Evolutionary conservation across 2,888 invertebrate genomes (phyloP).

Genomic region (Patella ulyssiponensis): DNA sequence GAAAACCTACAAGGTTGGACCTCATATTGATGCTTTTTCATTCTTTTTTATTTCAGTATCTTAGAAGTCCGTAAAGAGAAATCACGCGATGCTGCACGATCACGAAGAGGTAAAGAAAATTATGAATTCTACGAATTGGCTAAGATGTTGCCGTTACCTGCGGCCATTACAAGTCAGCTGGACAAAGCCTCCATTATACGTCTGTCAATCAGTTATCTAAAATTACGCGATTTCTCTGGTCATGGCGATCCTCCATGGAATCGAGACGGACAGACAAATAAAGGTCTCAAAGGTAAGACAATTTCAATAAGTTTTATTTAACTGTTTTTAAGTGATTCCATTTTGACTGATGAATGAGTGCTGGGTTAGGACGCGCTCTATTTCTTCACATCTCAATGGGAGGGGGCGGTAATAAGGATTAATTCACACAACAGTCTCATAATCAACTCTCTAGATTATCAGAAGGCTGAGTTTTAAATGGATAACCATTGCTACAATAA

Average conservation of each 20-base stretch:
- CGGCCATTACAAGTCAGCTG: slow-evolving; percentile 94
- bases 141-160: slow-evolving; percentile 92
- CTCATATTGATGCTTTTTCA: neutral
- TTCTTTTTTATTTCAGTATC: slow-evolving; percentile 57
- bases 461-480: no score
- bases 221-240: slow-evolving; percentile 95
- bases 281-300: no score
- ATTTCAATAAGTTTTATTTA: no score
- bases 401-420: no score
- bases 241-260: slow-evolving; percentile 98
- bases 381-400: no score
- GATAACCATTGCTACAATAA: no score
- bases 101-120: slow-evolving; percentile 95
- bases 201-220: slow-evolving; percentile 94
- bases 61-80: slow-evolving; percentile 84
- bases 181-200: slow-evolving; percentile 97
- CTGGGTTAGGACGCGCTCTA: no score
- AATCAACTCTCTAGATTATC: no score
- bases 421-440: no score
- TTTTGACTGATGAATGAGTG: no score
- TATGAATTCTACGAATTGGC: slow-evolving; percentile 95
- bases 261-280: slow-evolving; percentile 48
- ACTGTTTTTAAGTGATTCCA: no score
- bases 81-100: slow-evolving; percentile 96
- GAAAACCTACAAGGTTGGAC: no score